Evolutionary conservation across 2,797 vertebrate species (phyloP), one percentile per base, ranked within the genome.

Genomic region (Columba guinea): DNA sequence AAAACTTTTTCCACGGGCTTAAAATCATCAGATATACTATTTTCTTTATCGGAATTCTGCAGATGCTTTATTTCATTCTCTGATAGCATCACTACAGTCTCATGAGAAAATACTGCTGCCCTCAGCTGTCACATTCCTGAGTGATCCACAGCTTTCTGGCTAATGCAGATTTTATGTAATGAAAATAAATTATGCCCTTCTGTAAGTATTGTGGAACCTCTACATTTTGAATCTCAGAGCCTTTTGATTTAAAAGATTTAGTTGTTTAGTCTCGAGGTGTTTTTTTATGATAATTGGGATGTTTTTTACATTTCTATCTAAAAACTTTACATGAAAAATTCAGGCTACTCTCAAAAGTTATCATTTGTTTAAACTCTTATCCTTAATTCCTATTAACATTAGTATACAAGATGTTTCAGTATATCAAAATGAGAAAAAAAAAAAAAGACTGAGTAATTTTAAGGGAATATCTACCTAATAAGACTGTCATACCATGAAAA

Each of bases 1-100:
- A 41, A 52, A 77, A 58, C 75, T 92, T 83, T 80, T 84, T 37
- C 59, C 81, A 93, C 56, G 76, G 81, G 55, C 77, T 77, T 88
- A 49, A 82, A 92, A 90, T 71, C 76, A 91, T 58, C 73, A 94
- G 92, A 89, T 70, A 93, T 5, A 69, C 62, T 56, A 77, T 89
- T 69, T 89, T 77, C 62, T 88, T 81, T 94, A 96, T 94, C 87
- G 91, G 84, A 84, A 55, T 62, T 49, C 49, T 65, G 71, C 67
- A 96, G 94, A 52, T 73, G 55, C 62, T 32, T 89, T 65, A 62
- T 76, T 91, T 76, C 35, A 21, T 70, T 92, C 46, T 48, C 60
- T 62, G 73, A 76, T 11, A 55, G 20, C 35, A 73, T 39, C 44
- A 24, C 44, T 55, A 5, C 5, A 53, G 41, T 67, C 70, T 62